Evolutionary conservation across 2,888 invertebrate species (phyloP).

Genomic region (Norana najaformis): DNA sequence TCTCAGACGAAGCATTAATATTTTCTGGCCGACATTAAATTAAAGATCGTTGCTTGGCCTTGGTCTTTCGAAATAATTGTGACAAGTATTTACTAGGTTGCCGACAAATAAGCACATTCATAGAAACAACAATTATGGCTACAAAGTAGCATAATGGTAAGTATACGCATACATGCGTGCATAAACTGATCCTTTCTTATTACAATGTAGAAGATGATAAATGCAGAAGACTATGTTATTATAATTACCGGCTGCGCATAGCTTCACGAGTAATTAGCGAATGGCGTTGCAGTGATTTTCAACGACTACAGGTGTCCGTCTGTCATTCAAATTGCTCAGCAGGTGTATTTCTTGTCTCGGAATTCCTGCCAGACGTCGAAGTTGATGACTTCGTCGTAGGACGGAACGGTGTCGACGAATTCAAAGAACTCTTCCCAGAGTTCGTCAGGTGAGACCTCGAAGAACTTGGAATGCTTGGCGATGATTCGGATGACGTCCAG

Average conservation of each 20-base stretch:
- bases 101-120: background rate
- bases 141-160: background rate
- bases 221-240: background rate
- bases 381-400: conserved; percentile 47
- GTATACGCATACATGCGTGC: background rate
- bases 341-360: conserved; percentile 45
- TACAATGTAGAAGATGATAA: background rate
- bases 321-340: conserved; percentile 16
- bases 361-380: conserved; percentile 48
- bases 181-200: background rate
- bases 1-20: background rate
- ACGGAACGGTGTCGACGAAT: conserved; percentile 45
- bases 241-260: background rate
- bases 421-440: conserved; percentile 47
- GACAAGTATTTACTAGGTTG: background rate
- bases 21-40: background rate
- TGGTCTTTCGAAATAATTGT: background rate
- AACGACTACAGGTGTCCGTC: background rate
- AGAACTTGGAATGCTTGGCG: conserved; percentile 47
- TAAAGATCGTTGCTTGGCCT: background rate
- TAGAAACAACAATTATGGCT: background rate
- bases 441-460: conserved; percentile 46
- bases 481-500: conserved; percentile 42
- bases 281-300: too few relatives aligned
- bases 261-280: background rate